These are phyloP conservation scores for Phocides pigmalion DNA, from an alignment of 1,140 invertebrate genomes.

Conservation along the genomic window DNA sequence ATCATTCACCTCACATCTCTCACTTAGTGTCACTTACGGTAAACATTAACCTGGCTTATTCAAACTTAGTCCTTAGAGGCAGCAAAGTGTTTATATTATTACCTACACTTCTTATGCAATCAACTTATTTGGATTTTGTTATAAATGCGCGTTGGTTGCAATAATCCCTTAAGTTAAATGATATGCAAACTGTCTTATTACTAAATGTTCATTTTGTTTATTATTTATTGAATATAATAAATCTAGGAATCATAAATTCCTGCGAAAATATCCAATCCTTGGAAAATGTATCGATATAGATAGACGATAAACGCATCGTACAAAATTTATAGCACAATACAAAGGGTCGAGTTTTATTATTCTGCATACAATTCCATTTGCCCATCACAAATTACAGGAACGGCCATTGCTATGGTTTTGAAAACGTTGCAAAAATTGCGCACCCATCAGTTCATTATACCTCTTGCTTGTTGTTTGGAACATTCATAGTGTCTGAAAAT, in stretches of 20 bases:
- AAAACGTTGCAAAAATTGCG: slow-evolving; percentile 28
- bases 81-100: too few species aligned
- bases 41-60: too few species aligned
- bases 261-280: slow-evolving; percentile 9
- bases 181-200: not conserved
- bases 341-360: slow-evolving; percentile 34
- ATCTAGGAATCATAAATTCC: slow-evolving; percentile 20
- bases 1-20: too few species aligned
- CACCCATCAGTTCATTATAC: slow-evolving; percentile 24
- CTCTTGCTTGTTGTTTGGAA: slow-evolving; percentile 14
- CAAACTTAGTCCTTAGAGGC: too few species aligned
- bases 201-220: not conserved
- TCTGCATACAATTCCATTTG: slow-evolving; percentile 33
- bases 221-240: slow-evolving; percentile 18
- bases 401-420: slow-evolving; percentile 20
- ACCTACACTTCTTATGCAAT: too few species aligned
- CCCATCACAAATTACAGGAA: slow-evolving; percentile 33
- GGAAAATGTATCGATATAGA: slow-evolving; percentile 23
- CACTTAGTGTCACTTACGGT: too few species aligned
- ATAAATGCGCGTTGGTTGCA: too few species aligned
- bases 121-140: too few species aligned
- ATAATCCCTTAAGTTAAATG: not conserved
- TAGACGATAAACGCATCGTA: slow-evolving; percentile 24
- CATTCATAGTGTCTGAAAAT: slow-evolving; percentile 1
- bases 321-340: slow-evolving; percentile 29